Conservation (phyloP, 2,888 invertebrate species). For the Pterostichus madidus region DNA sequence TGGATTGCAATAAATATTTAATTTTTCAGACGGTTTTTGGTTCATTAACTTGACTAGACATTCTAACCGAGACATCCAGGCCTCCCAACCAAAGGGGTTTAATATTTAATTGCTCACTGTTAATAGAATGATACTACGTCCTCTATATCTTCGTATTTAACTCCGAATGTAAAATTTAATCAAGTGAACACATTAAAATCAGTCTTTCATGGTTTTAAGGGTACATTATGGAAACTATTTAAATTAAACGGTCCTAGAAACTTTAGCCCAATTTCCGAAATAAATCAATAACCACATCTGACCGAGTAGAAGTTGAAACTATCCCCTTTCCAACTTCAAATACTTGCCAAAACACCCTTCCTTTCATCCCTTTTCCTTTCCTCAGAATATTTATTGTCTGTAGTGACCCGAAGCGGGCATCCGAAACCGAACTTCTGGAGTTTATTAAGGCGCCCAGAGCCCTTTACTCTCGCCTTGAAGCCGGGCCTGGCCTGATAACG, state of each 20-base stretch:
- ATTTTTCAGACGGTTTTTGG: no score
- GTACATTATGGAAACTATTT: conserved; percentile 10
- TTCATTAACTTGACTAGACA: no score
- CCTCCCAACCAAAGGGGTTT: no score
- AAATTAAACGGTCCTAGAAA: neutral
- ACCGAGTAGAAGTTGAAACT: conserved; percentile 10
- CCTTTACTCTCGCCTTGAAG: neutral
- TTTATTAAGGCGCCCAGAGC: conserved; percentile 45
- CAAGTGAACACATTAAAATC: no score
- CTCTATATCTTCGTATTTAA: no score
- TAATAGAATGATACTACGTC: no score
- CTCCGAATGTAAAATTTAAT: no score
- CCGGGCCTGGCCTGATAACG: neutral
- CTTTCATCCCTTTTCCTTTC: conserved; percentile 18
- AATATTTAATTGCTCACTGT: no score
- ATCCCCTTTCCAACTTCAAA: neutral
- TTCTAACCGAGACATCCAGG: no score
- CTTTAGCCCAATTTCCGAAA: neutral
- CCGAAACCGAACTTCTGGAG: conserved; percentile 19
- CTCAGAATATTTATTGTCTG: conserved; percentile 49
- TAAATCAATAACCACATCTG: conserved; percentile 45
- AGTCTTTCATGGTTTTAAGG: no score
- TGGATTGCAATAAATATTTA: no score
- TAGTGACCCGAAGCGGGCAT: conserved; percentile 40
- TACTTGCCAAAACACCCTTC: neutral